phyloP scores from a whole-genome alignment of 2,888 invertebrate genomes.

The Meghimatium bilineatum region DNA sequence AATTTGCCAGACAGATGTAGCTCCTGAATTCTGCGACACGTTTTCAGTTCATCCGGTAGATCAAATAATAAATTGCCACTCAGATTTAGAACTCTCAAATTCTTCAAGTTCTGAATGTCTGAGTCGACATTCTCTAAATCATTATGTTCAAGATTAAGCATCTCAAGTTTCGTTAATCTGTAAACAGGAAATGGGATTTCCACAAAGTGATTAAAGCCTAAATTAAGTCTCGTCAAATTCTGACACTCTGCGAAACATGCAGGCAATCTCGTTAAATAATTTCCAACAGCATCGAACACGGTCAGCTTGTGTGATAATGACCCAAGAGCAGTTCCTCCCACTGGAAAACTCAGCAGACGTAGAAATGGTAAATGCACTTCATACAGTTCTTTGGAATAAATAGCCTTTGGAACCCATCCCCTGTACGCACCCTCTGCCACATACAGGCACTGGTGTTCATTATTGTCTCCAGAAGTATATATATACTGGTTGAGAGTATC shows the following conservation, averaged over 20 bases:
- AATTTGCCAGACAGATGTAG: slow-evolving; percentile 71
- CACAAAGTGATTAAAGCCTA: slow-evolving; percentile 67
- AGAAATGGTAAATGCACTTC: slow-evolving; percentile 67
- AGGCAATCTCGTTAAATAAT: slow-evolving; percentile 64
- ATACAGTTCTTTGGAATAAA: slow-evolving; percentile 63
- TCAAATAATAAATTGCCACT: slow-evolving; percentile 64
- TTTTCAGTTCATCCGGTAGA: slow-evolving; percentile 62
- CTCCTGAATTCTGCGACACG: slow-evolving; percentile 63
- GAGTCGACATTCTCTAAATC: slow-evolving; percentile 59
- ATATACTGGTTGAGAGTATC: slow-evolving; percentile 65
- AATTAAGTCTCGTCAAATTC: slow-evolving; percentile 60
- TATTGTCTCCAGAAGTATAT: slow-evolving; percentile 55
- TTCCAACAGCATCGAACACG: slow-evolving; percentile 66
- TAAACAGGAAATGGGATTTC: slow-evolving; percentile 64
- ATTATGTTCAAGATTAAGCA: slow-evolving; percentile 67
- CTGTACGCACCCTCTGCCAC: slow-evolving; percentile 69
- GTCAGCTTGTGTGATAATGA: slow-evolving; percentile 61
- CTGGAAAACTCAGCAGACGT: slow-evolving; percentile 68
- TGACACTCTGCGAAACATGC: slow-evolving; percentile 65
- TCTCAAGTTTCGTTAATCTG: slow-evolving; percentile 58
- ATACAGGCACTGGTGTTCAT: slow-evolving; percentile 50
- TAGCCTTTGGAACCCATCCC: slow-evolving; percentile 68
- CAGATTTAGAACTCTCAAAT: slow-evolving; percentile 61
- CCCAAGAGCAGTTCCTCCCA: slow-evolving; percentile 68
- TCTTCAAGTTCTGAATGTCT: slow-evolving; percentile 62